Evolutionary conservation across 23 tunicate genomes (phyloP), one percentile per base, ranked within the genome.

Genomic region (Botrylloides violaceus): DNA sequence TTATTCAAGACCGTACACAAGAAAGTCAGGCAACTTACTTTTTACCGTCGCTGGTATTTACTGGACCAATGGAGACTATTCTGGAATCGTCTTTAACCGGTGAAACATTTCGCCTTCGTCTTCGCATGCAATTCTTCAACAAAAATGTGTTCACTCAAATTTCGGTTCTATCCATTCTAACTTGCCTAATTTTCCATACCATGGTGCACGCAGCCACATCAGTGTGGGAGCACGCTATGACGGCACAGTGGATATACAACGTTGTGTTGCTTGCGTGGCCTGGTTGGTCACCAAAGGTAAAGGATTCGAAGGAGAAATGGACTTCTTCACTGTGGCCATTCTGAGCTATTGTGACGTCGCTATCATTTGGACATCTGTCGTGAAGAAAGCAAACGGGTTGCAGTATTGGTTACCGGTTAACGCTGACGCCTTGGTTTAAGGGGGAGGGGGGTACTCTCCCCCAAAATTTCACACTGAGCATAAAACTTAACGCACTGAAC

Each of bases 241-340:
- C 33, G 32, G 26, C 33, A 33, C 70, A 63, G 29, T 63, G 70
- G 29, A 63, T 63, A 33, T 12, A 63, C 35, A 31, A 4, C 29
- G 70, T 63, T 19, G 35, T 63, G 29, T 63, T 28, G 9, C 29
- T 63, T 19, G 35, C 29, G 29, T 63, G 4, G 9, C 29, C 70
- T 6, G 70, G 70, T 7, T 63, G 70, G 9, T 31, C 32, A 12
- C 3, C 9, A 9, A 63, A 63, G 3, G 35, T 23, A 31, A 63
- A 63, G 32, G 70, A 63, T 31, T 63, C 36, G 33, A 63, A 63
- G 4, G 32, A 15, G 33, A 63, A 63, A 7, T 29, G 4, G 4
- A 28, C 70, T 31, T 63, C 35, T 27, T 63, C 9, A 3, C 34
- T 19, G 3, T 63, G 34, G 23, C 70, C 70, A 63, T 63, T 63